Base-by-base conservation (phyloP, 1,140 invertebrate genomes). In the Camponotus pennsylvanicus region DNA sequence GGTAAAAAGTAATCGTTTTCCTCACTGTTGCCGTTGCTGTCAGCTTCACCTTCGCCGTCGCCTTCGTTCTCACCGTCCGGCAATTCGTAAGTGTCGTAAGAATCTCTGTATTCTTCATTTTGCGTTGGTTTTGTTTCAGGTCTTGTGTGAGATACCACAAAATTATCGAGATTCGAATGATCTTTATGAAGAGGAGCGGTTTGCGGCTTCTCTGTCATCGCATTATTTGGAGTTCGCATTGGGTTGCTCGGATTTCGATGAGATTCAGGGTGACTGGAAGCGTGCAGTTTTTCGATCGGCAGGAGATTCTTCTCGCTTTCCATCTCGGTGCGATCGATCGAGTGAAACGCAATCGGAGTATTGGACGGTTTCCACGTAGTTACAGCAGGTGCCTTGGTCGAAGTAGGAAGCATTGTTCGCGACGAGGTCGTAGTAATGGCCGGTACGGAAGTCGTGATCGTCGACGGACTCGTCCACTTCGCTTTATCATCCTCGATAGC, bases 311-410 rank as follows among this genome's bases (percentile, higher is more conserved):
- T 92, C 73, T 94, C 93, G 49, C 92, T 92, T 21, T 83, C 55
- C 5, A 18, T 6, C 40, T 61, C 52, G 8, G 69, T 32, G 15
- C 79, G 79, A 18, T 94, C 91, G 3, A 90, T 85, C 5, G 83
- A 9, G 6, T 73, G 57, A 61, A 88, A 83, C 0, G 37, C 67
- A 34, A 86, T 85, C 0, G 92, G 52, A 11, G 61, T 85, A 37
- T 85, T 92, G 11, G 45, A 88, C 0, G 89, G 49, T 66, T 93
- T 94, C 92, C 93, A 94, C 0, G 94, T 95, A 0, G 95, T 95
- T 11, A 92, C 61, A 34, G 88, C 79, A 27, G 91, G 90, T 61
- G 89, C 86, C 8, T 83, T 91, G 3, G 91, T 90, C 3, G 90
- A 93, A 0, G 94, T 94, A 4, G 90, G 80, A n/a, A 89, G 13